Evolutionary conservation across 2,888 invertebrate species (phyloP).

Genomic region (Hirtodrosophila confusa): DNA sequence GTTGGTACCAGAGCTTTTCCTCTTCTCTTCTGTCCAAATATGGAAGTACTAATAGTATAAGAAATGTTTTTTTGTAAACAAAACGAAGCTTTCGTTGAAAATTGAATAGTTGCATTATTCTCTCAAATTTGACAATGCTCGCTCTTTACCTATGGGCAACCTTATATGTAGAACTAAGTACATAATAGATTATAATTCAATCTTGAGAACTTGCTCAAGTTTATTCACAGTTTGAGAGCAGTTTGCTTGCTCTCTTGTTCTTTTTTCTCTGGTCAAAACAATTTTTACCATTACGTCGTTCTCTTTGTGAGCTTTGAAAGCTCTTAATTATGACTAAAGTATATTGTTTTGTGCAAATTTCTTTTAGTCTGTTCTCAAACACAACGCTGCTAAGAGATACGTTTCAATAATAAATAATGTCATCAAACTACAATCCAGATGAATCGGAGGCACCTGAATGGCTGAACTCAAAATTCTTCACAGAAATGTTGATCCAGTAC

Average conservation of each 20-base stretch:
- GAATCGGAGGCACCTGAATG: conserved; percentile 63
- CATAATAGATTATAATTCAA: not conserved
- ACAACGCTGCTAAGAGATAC: not conserved
- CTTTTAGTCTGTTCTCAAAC: conserved; percentile 9
- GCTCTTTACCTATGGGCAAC: not conserved
- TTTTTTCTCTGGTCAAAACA: not conserved
- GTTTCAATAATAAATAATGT: conserved; percentile 8
- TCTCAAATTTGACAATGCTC: not conserved
- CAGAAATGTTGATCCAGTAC: conserved; percentile 37
- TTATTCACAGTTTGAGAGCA: too few species aligned
- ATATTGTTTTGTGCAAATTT: not conserved
- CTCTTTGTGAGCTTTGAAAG: conserved; percentile 5
- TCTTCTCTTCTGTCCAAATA: not conserved
- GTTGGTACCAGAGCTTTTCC: conserved; percentile 1
- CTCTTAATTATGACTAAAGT: conserved; percentile 6
- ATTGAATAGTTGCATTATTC: not conserved
- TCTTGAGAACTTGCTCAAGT: too few species aligned
- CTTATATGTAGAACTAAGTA: not conserved
- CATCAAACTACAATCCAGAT: conserved; percentile 44
- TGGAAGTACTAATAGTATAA: too few species aligned
- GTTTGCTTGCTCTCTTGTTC: not conserved
- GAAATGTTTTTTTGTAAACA: not conserved
- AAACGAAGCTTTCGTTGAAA: not conserved
- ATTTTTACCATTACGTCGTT: not conserved
- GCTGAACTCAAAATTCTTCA: conserved; percentile 57